A percentile compares a stretch with the other conserved stretches of the same genome.
These are phyloP conservation scores for Dolichoris vasculosae DNA, from an alignment of 1,140 invertebrate genomes.

Conservation along the genomic window DNA sequence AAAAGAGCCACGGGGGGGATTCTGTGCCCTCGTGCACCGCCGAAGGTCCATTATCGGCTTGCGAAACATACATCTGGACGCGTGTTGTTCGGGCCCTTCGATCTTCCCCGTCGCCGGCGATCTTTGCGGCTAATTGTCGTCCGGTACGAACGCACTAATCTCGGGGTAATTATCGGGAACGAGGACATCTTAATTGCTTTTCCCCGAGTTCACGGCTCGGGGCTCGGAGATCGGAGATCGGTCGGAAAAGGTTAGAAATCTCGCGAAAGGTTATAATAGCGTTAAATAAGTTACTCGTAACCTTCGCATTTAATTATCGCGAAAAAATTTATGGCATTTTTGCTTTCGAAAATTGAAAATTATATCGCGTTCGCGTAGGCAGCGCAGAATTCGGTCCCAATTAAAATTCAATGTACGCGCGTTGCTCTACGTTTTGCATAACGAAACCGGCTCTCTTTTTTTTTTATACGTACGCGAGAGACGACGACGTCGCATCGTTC, in stretches of 20 bases:
- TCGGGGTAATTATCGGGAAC: not conserved
- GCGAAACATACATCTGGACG: slow-evolving; percentile 73
- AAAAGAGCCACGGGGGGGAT: slow-evolving; percentile 69
- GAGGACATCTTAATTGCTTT: slow-evolving; percentile 16
- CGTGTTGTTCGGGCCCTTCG: slow-evolving; percentile 39
- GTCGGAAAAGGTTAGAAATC: too few relatives aligned
- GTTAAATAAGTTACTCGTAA: not conserved
- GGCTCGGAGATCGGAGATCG: too few relatives aligned
- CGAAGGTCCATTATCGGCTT: slow-evolving; percentile 73
- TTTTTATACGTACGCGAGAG: too few relatives aligned
- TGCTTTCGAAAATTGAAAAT: not conserved
- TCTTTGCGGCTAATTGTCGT: slow-evolving; percentile 34
- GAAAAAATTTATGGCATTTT: not conserved
- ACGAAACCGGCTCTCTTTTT: slow-evolving; percentile 10
- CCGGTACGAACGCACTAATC: slow-evolving; percentile 26
- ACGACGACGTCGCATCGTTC: not conserved
- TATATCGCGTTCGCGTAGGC: too few relatives aligned
- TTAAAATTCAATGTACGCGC: not conserved
- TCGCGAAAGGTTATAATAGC: not conserved
- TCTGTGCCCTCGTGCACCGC: slow-evolving; percentile 53
- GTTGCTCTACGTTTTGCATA: slow-evolving; percentile 32
- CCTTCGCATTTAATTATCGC: not conserved
- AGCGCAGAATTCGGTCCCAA: not conserved
- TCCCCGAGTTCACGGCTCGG: too few relatives aligned
- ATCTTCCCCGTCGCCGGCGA: not conserved